phyloP scores from a whole-genome alignment of 1,140 invertebrate genomes.

The Drosophila melanogaster region DNA sequence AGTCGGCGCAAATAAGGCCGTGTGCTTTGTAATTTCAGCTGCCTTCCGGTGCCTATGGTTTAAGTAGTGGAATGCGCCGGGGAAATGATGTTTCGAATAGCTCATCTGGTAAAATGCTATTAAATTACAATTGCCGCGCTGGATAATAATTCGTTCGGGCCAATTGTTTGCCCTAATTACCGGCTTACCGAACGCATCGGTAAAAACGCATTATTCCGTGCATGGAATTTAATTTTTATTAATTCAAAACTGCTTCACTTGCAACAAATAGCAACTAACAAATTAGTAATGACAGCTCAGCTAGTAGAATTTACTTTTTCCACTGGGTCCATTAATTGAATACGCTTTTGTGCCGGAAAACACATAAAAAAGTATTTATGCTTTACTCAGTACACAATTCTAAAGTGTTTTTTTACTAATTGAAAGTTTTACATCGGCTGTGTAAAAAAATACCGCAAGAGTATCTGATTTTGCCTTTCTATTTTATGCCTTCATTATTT shows the following conservation, averaged over 20 bases:
- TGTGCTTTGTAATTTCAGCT: conserved; percentile 40
- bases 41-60: conserved; percentile 16
- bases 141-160: conserved; percentile 13
- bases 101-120: conserved; percentile 23
- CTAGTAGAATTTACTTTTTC: not conserved
- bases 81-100: conserved; percentile 2
- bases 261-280: conserved; percentile 2
- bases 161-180: conserved; percentile 26
- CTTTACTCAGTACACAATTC: not conserved
- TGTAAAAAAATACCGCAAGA: conserved; percentile 4
- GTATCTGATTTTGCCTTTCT: not conserved
- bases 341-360: not conserved
- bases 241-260: not conserved
- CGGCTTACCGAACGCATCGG: not conserved
- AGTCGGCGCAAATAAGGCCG: conserved; percentile 22
- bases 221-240: not conserved
- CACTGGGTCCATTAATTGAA: not conserved
- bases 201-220: conserved; percentile 4
- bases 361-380: not conserved
- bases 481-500: conserved; percentile 10
- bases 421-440: no score
- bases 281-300: conserved; percentile 2
- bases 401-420: no score
- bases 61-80: conserved; percentile 14
- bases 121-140: conserved; percentile 22